Evolutionary conservation across 2,113 vertebrate genomes (phyloP).

Genomic region (Hippolais icterina): DNA sequence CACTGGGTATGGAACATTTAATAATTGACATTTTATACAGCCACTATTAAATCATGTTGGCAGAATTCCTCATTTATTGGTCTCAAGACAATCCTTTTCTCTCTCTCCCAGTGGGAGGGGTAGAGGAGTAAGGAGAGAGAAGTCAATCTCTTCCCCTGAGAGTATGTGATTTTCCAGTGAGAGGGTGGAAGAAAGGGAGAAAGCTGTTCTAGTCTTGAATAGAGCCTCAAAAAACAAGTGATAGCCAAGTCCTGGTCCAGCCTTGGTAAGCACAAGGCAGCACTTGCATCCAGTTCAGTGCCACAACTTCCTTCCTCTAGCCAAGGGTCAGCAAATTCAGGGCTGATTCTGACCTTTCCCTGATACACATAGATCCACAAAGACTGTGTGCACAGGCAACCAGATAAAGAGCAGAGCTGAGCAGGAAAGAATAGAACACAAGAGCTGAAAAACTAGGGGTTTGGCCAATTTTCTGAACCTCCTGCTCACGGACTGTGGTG

Average conservation of each 20-base stretch:
- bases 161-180: not conserved
- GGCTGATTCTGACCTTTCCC: not conserved
- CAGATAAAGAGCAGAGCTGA: not conserved
- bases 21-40: constrained; percentile 65
- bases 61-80: constrained; percentile 50
- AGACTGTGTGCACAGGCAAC: not conserved
- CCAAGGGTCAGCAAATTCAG: not conserved
- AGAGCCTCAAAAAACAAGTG: not conserved
- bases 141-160: not conserved
- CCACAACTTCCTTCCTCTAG: not conserved
- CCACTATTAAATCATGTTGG: constrained; percentile 68
- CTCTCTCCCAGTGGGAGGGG: not conserved
- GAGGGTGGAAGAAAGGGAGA: not conserved
- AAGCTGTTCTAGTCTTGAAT: not conserved
- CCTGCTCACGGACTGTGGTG: rapidly evolving
- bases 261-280: not conserved
- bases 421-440: not conserved
- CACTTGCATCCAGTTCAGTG: not conserved
- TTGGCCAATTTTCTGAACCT: not conserved
- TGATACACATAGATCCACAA: not conserved
- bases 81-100: constrained; percentile 20
- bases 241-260: not conserved
- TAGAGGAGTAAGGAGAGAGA: not conserved
- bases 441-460: not conserved
- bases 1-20: constrained; percentile 53